Base-by-base conservation (phyloP, 1,140 invertebrate species). In the Drosophila ananassae region DNA sequence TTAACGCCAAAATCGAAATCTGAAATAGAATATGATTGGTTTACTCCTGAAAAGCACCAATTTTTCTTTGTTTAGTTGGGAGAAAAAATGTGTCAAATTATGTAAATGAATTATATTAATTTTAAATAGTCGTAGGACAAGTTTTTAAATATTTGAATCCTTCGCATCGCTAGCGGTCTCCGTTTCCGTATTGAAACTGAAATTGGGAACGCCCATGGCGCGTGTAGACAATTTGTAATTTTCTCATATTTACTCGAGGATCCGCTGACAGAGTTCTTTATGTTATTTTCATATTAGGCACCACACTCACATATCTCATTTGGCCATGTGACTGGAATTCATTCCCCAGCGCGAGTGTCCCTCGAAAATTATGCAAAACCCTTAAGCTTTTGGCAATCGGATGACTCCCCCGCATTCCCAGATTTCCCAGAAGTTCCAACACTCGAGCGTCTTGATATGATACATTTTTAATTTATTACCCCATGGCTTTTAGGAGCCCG, bases 391-490 rank as follows among this genome's bases (percentile, higher is more conserved):
- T 28, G 39, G 53, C 47, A 74, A 74, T 68, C 46, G 58, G 34
- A 61, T 46, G 66, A 66, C 8, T 8, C 46, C 53, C 17, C 56
- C 28, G 55, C 8, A 47, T 37, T 39, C 8, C 34, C 48, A n/a
- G 55, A 67, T 69, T 46, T 9, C 47, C 30, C 44, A 21, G 44
- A 37, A 37, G 34, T 10, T 37, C 10, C 34, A 4, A 12, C 34
- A 37, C 12, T 37, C 21, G 8, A n/a, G 37, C 22, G 50, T 6
- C 46, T 46, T 47, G 63, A 66, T 61, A 24, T 41, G 78, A 75
- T 78, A 78, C 82, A 78, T 76, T 83, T 76, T 89, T 79, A 89
- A 82, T 78, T 82, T 76, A 79, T 78, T 61, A 58, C 66, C 73
- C 59, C 52, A 66, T 66, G 79, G 68, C 53, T 55, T 74, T 81